phyloP scores from a whole-genome alignment of 23 tunicate species.

The Styela clava region DNA sequence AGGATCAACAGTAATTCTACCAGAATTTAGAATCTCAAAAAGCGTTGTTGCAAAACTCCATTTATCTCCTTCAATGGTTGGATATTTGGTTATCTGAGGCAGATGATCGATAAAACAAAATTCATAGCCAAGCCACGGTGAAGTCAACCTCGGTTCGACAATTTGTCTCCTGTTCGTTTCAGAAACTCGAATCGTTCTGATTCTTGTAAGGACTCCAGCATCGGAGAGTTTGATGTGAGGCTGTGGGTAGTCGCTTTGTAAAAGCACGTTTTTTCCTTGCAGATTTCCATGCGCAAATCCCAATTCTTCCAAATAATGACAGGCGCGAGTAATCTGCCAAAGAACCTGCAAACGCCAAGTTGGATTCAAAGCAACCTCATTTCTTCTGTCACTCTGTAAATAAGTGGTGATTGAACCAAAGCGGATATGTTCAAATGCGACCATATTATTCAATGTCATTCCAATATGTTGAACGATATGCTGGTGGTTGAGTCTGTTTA shows the following conservation, averaged over 20 bases:
- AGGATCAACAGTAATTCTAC: constrained; percentile 9
- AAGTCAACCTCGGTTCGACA: constrained; percentile 47
- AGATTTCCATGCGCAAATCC: constrained; percentile 71
- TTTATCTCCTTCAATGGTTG: constrained; percentile 55
- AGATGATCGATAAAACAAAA: constrained; percentile 36
- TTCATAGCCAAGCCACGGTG: constrained; percentile 92
- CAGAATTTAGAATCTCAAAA: constrained; percentile 64
- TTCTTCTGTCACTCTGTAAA: neutral
- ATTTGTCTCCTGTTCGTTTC: neutral
- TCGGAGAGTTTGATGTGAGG: constrained; percentile 77
- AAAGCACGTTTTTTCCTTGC: constrained; percentile 70
- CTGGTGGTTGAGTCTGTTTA: constrained; percentile 42
- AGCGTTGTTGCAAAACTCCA: constrained; percentile 94
- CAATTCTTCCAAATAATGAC: constrained; percentile 69
- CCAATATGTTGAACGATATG: constrained; percentile 68
- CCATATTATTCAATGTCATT: constrained; percentile 38
- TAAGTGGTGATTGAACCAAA: constrained; percentile 50
- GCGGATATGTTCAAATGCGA: constrained; percentile 53
- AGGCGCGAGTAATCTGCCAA: constrained; percentile 83
- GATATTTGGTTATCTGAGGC: neutral
- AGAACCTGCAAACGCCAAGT: constrained; percentile 59
- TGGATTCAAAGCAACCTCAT: neutral
- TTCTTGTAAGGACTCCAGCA: constrained; percentile 61
- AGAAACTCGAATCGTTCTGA: neutral
- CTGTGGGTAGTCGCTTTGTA: constrained; percentile 44